phyloP scores from a whole-genome alignment of 2,888 invertebrate genomes.

The Agrochola litura region DNA sequence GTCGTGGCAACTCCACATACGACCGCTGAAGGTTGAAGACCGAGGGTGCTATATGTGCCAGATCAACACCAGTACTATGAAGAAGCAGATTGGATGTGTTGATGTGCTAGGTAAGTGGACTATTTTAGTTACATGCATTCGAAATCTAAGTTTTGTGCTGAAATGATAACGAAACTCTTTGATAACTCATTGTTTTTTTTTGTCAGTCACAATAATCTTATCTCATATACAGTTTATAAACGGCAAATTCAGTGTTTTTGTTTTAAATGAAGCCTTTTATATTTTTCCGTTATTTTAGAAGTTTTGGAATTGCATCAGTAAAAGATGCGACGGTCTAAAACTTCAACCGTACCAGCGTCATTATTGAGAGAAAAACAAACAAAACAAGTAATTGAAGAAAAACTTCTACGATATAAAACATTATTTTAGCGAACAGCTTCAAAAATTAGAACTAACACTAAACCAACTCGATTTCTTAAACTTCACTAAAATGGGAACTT shows the following conservation, averaged over 20 bases:
- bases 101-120: slow-evolving; percentile 93
- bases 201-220: not conserved
- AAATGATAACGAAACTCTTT: not conserved
- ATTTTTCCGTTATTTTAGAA: not conserved
- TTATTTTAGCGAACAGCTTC: slow-evolving; percentile 24
- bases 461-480: slow-evolving; percentile 59
- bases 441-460: slow-evolving; percentile 49
- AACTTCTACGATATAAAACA: slow-evolving; percentile 32
- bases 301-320: slow-evolving; percentile 6
- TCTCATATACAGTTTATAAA: not conserved
- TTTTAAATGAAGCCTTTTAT: not conserved
- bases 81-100: slow-evolving; percentile 94
- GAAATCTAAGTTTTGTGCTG: not conserved
- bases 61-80: slow-evolving; percentile 94
- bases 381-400: slow-evolving; percentile 24
- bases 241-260: not conserved
- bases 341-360: not conserved
- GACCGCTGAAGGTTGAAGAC: slow-evolving; percentile 93
- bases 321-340: slow-evolving; percentile 15
- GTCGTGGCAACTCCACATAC: slow-evolving; percentile 94
- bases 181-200: not conserved
- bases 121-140: not conserved
- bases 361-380: slow-evolving; percentile 3
- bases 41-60: slow-evolving; percentile 96
- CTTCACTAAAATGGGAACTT: slow-evolving; percentile 52